Evolutionary conservation across 2,797 vertebrate genomes (phyloP), one percentile per base, ranked within the genome.

Genomic region (Oryzias dopingdopingensis): DNA sequence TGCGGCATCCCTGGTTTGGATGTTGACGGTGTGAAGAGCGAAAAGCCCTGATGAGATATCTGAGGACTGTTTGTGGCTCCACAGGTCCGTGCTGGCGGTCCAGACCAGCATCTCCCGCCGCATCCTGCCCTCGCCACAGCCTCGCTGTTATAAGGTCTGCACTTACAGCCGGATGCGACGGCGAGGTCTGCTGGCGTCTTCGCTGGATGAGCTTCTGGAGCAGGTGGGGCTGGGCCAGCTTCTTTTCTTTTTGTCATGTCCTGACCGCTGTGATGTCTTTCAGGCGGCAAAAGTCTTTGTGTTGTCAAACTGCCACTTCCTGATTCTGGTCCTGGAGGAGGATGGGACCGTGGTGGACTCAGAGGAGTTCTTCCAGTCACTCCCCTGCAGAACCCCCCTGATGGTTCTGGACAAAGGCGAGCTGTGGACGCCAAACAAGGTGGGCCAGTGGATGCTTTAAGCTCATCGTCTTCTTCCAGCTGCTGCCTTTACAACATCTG

Each of bases 321-420:
- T 94, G 53, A 91, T 88, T 0, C 72, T 95, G 76, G 94, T 95
- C 44, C 83, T 94, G 75, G 94, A 95, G 63, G 94, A 94, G 69
- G 94, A 96, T 18, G 94, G 94, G 60, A 95, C 94, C 0, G 79
- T 92, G 76, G 94, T 95, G 57, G 94, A 95, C 66, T 91, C 93
- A 0, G 94, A 96, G 55, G 90, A 92, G 10, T 95, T 94, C 77
- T 94, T 95, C 64, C 90, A 73, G 64, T 92, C 92, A 26, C 70
- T 96, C 64, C 86, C 81, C 37, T 71, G 78, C 32, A 92, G 93
- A 71, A 92, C 92, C 0, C 73, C 83, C 4, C 90, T 96, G 71
- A 91, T 95, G 89, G 79, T 93, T 62, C 80, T 96, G 65, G 86
- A 93, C 67, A 76, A 87, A 45, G 92, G 90, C 24, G 91, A 95